Conservation (phyloP, 2,888 invertebrate genomes). For the Apamea sordens region DNA sequence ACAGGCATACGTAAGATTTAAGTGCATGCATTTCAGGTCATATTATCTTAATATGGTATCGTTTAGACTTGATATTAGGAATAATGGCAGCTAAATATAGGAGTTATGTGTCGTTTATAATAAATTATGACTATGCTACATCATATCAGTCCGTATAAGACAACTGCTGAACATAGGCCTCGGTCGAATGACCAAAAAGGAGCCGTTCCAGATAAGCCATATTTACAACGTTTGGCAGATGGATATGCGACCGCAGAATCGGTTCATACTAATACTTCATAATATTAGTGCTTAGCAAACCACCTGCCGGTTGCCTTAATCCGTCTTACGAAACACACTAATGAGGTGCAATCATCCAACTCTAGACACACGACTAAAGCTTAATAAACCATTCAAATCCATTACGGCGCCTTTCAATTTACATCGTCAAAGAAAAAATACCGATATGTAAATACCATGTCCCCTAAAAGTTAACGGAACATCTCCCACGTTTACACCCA, state of each 20-base stretch:
- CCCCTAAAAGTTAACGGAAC: slow-evolving; percentile 59
- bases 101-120: slow-evolving; percentile 52
- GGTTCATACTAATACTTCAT: slow-evolving; percentile 11
- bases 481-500: slow-evolving; percentile 48
- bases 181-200: slow-evolving; percentile 27
- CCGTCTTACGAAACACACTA: slow-evolving; percentile 22
- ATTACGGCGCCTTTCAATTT: slow-evolving; percentile 14
- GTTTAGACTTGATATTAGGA: slow-evolving; percentile 61
- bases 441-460: slow-evolving; percentile 47
- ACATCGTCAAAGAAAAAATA: slow-evolving; percentile 29
- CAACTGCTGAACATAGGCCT: slow-evolving; percentile 31
- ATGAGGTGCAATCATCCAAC: slow-evolving; percentile 20
- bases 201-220: slow-evolving; percentile 42
- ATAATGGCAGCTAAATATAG: slow-evolving; percentile 52
- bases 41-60: slow-evolving; percentile 55
- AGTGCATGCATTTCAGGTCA: slow-evolving; percentile 59
- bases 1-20: slow-evolving; percentile 50
- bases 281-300: slow-evolving; percentile 14
- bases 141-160: slow-evolving; percentile 33
- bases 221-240: slow-evolving; percentile 41
- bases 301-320: slow-evolving; percentile 9
- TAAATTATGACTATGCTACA: slow-evolving; percentile 50
- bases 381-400: slow-evolving; percentile 24
- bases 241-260: slow-evolving; percentile 10
- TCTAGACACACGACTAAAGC: slow-evolving; percentile 9